A percentile compares a stretch with the other conserved stretches of the same genome.
phyloP scores from a whole-genome alignment of 1,140 invertebrate genomes.

The Leptopilina clavipes region DNA sequence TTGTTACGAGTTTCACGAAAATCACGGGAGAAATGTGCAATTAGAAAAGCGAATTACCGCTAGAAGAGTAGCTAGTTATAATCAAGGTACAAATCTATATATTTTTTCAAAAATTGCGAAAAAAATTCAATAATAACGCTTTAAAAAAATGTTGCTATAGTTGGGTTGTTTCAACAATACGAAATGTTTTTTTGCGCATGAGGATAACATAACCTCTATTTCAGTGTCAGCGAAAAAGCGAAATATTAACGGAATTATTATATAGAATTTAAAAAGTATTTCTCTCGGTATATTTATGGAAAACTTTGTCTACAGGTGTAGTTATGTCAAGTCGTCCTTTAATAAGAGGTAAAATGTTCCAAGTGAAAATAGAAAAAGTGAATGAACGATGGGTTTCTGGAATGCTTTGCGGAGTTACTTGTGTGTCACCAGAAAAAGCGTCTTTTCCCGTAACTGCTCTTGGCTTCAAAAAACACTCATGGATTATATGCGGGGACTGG shows the following conservation, averaged over 20 bases:
- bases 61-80: conserved; percentile 82
- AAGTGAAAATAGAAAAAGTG: conserved; percentile 84
- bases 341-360: conserved; percentile 78
- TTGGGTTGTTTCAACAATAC: no score
- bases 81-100: no score
- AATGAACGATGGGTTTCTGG: conserved; percentile 88
- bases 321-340: conserved; percentile 79
- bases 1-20: conserved; percentile 79
- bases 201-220: no score
- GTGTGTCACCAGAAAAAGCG: conserved; percentile 80
- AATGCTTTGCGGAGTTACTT: conserved; percentile 84
- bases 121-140: no score
- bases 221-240: no score
- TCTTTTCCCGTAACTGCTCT: conserved; percentile 83
- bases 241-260: no score
- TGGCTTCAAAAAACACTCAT: conserved; percentile 83
- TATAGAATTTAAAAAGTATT: no score
- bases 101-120: no score
- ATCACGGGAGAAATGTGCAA: conserved; percentile 85
- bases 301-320: conserved; percentile 70
- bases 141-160: no score
- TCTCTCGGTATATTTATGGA: no score
- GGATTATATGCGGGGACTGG: conserved; percentile 85
- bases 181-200: no score
- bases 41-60: conserved; percentile 79